Evolutionary conservation across 2,888 invertebrate species (phyloP), one percentile per base, ranked within the genome.

Genomic region (Drosophila antonietae): DNA sequence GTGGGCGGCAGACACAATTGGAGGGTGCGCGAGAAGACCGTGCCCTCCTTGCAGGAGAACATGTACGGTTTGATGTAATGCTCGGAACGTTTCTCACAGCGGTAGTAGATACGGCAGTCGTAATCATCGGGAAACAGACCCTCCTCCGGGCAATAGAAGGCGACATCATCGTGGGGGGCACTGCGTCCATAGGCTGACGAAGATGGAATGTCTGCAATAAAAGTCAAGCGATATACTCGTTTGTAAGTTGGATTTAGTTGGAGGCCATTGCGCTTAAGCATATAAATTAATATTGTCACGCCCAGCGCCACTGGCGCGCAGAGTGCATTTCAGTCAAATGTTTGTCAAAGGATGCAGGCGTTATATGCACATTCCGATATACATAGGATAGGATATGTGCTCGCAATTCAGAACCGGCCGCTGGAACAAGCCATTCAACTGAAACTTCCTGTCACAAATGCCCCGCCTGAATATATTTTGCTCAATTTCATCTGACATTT

Each of bases 11-110:
- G 95, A 89, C 97, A 97, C 67, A 95, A 93, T 86, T 94, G 94
- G 41, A 94, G 94, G 33, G 94, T 93, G 44, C 95, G 94, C 88
- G 97, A 96, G 90, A 95, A 97, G 33, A 97, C 95, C 2, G 96
- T 96, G 15, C 96, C 96, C 43, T 95, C 94, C 20, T 95, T 95
- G 89, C 97, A 97, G 91, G 95, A 94, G 91, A 96, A 96, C 93
- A 93, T 93, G 80, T 94, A 95, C 15, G 95, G 93, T 9, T 94
- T 94, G 62, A 92, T 91, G 63, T 90, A 87, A 68, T 82, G 81
- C 67, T 67, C 94, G 46, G 94, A 94, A 88, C 94, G 94, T 81
- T 94, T 93, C 20, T 96, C 94, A 81, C 97, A 97, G 86, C 96
- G 94, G 90, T 96, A 96, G 93, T 96, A 97, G 59, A 94, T 93